phyloP scores from a whole-genome alignment of 2,113 vertebrate species.

The Telmatochromis bifrenatus region DNA sequence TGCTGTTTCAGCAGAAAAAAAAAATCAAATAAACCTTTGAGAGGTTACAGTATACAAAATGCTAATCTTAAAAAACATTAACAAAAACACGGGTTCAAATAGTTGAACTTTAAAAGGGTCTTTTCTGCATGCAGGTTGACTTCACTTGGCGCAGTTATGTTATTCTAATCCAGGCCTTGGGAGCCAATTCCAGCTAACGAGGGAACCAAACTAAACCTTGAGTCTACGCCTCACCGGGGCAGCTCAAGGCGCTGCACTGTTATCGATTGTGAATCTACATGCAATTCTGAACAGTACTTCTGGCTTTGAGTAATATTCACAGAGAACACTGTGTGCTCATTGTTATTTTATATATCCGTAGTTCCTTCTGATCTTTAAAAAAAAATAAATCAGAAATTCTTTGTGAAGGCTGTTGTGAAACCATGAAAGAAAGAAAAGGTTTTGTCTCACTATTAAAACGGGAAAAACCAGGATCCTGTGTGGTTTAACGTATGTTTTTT shows the following conservation, averaged over 20 bases:
- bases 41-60: neutral
- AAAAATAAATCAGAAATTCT: neutral
- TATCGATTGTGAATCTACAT: neutral
- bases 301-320: neutral
- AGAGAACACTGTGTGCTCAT: neutral
- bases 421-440: neutral
- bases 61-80: neutral
- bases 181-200: slow-evolving; percentile 28
- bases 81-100: neutral
- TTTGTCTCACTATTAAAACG: neutral
- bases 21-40: slow-evolving; percentile 27
- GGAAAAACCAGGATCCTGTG: neutral
- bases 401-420: neutral
- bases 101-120: neutral
- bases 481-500: neutral
- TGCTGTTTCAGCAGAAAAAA: neutral
- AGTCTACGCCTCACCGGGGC: neutral
- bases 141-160: slow-evolving; percentile 16
- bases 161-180: slow-evolving; percentile 3
- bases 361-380: neutral
- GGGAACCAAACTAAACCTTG: slow-evolving; percentile 38
- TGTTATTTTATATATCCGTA: neutral
- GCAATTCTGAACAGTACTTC: neutral
- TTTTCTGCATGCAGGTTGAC: slow-evolving; percentile 3
- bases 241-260: neutral